Base-by-base conservation (phyloP, 2,888 invertebrate genomes). In the Dastarcus helophoroides region DNA sequence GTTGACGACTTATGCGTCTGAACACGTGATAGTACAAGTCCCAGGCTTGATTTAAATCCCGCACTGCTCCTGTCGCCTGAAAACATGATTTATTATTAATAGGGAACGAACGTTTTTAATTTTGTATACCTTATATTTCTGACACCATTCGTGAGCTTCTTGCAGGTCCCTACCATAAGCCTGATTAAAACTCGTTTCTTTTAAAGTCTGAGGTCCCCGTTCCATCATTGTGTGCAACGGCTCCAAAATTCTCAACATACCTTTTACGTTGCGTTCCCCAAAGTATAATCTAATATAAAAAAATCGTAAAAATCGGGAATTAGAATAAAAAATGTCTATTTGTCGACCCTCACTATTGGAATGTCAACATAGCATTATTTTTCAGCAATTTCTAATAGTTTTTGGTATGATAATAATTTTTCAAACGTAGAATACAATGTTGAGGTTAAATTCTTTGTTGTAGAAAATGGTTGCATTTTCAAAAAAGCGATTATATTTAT, bases 21-120 rank as follows among this genome's bases (percentile, higher is more conserved):
- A 98, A 98, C 30, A 98, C 95, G 58, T 94, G 90, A 64, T 98
- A 99, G 64, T 99, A 99, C 19, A 95, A 70, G 58, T 99, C 97
- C 98, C 98, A 99, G 3, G 98, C 98, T 56, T 93, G 93, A 57
- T 93, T 94, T 41, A 99, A 63, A 53, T 99, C 97, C 43, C 91
- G 78, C 3, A 84, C 78, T 45, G 83, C 81, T 1, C 82, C 78
- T 0, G 90, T 84, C 13, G 79, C 72, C 70, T 80, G 62, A 47
- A 65, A 73, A 36, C 34, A 23, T 23, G 6, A 10, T 8, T 23
- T 14, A 26, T 14, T 26, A 14, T 26, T 12, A 33, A 23, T n/a
- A n/a, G n/a, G n/a, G n/a, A n/a, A n/a, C n/a, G n/a, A n/a, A n/a
- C n/a, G n/a, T n/a, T n/a, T n/a, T n/a, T n/a, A n/a, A n/a, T n/a